Conservation (phyloP, 2,797 vertebrate genomes). For the Muraenolepis orangiensis region DNA sequence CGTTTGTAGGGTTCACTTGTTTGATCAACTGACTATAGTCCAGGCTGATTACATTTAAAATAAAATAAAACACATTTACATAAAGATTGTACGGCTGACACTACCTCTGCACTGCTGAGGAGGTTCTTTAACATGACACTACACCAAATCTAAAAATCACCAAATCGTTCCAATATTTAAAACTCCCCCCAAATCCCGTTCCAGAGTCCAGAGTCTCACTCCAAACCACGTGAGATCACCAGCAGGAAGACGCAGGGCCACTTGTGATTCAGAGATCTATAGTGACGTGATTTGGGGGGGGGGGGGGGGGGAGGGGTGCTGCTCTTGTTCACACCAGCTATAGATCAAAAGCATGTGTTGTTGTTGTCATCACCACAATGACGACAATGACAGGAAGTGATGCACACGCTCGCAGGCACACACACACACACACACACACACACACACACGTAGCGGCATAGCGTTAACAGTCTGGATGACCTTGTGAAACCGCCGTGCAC, state of each 20-base stretch:
- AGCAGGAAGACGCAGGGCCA: not conserved
- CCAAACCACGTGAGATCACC: not conserved
- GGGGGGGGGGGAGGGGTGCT: no score
- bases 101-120: no score
- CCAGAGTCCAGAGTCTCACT: not conserved
- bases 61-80: no score
- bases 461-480: not conserved
- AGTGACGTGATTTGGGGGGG: not conserved
- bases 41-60: no score
- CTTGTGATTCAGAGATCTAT: not conserved
- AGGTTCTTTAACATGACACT: no score
- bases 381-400: not conserved
- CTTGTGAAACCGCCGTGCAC: conserved; percentile 26
- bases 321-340: not conserved
- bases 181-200: not conserved
- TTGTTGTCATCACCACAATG: not conserved
- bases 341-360: not conserved
- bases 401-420: not conserved
- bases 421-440: no score
- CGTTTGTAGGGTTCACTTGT: no score
- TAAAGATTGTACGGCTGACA: no score
- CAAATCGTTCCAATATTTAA: not conserved
- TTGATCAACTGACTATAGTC: no score
- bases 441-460: no score
- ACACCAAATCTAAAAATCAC: no score